These are phyloP conservation scores for Mycteria americana DNA, from an alignment of 2,797 vertebrate genomes.

Conservation along the genomic window DNA sequence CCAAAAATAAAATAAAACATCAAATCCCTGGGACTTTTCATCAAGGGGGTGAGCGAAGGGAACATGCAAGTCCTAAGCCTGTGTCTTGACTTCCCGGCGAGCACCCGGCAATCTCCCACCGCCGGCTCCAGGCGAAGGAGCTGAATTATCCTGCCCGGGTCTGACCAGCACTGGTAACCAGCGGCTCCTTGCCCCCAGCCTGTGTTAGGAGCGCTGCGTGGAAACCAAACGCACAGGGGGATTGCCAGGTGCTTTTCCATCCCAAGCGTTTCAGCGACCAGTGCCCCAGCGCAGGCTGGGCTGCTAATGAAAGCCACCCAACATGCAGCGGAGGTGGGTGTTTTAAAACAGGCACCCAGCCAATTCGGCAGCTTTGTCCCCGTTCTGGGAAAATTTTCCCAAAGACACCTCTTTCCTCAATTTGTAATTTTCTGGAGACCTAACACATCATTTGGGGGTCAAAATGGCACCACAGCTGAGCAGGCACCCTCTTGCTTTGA, in stretches of 20 bases:
- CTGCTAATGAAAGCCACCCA: not conserved
- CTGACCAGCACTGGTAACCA: not conserved
- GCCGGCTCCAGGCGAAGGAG: rapidly evolving
- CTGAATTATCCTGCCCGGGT: not conserved
- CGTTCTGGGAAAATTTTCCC: not conserved
- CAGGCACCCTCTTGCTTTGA: not conserved
- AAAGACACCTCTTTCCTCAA: not conserved
- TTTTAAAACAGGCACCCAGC: not conserved
- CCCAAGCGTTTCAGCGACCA: not conserved
- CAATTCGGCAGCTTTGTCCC: not conserved
- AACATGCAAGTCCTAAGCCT: not conserved
- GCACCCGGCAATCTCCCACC: not conserved
- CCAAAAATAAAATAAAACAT: not conserved
- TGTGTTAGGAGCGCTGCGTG: not conserved
- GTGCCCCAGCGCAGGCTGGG: not conserved
- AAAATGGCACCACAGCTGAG: not conserved
- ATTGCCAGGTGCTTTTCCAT: not conserved
- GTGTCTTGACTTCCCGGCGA: not conserved
- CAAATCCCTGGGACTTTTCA: not conserved
- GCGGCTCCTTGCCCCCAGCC: not conserved
- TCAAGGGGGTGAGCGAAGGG: not conserved
- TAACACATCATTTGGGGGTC: not conserved
- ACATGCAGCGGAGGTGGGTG: too few species aligned
- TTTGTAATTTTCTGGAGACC: not conserved
- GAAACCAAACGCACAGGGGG: rapidly evolving